Evolutionary conservation across 2,113 vertebrate genomes (phyloP).

Genomic region (Neopipo cinnamomea): DNA sequence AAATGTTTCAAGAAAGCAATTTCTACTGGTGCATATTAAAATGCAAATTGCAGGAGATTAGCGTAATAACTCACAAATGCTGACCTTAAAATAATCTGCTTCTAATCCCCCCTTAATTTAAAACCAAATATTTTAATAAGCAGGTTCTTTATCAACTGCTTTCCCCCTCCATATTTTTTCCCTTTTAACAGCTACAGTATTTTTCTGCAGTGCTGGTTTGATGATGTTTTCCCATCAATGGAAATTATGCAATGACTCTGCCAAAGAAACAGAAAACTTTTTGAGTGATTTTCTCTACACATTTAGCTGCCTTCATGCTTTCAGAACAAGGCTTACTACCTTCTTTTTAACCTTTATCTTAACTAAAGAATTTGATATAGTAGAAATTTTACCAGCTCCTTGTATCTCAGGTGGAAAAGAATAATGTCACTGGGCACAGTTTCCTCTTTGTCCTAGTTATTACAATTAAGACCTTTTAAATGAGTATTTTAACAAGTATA

Average conservation of each 20-base stretch:
- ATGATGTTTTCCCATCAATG: not conserved
- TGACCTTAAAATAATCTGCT: not conserved
- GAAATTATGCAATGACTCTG: not conserved
- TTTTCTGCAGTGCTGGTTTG: not conserved
- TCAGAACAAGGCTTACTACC: not conserved
- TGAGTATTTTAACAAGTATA: conserved; percentile 29
- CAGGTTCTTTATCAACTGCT: not conserved
- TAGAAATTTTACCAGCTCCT: not conserved
- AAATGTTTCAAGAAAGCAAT: not conserved
- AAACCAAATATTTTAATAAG: not conserved
- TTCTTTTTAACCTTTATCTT: not conserved
- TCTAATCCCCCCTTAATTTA: not conserved
- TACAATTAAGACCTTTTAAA: conserved; percentile 15
- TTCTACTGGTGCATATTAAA: not conserved
- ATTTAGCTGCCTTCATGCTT: not conserved
- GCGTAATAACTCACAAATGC: not conserved
- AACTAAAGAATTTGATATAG: not conserved
- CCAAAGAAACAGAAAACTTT: not conserved
- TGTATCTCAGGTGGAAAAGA: not conserved
- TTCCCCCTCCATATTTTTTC: not conserved
- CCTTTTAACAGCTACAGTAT: not conserved
- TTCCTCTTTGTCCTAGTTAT: not conserved
- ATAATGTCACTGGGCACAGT: not conserved
- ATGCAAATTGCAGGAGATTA: not conserved
- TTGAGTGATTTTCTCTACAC: not conserved